Evolutionary conservation across 35 echinoderm and acorn worm genomes (phyloP), one percentile per base, ranked within the genome.

Genomic region (Amphiura filiformis): DNA sequence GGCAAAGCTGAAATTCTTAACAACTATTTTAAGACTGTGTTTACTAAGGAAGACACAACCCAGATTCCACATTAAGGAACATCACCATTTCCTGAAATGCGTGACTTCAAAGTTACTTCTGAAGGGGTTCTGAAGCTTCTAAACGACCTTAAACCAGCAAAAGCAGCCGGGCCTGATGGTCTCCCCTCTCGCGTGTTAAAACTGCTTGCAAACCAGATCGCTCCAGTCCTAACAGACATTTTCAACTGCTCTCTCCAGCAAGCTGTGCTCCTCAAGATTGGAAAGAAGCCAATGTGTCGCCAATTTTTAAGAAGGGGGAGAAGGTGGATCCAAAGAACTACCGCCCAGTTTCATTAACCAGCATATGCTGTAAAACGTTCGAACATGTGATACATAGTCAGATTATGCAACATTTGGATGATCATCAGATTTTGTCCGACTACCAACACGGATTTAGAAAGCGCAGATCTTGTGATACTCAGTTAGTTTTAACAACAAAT

Each of bases 291-390:
- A 80, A 26, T 34, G 47, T 81, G 33, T 13, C 77, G 12, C 86
- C 86, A n/a, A 88, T 88, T 18, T 80, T 81, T 22, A 88, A 88
- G 39, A 88, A 81, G 75, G 86, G 86, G 0, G 37, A 76, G 0
- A 80, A 81, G 20, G 35, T 18, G 40, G 77, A 80, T 37, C 86
- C 76, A 34, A 35, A 26, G 36, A 88, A 88, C 65, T 88, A 88
- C 77, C 61, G 86, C 13, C 86, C 86, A 32, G 39, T 88, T 35
- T 80, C 76, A 22, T 56, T 79, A 22, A 89, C 78, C 18, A 33
- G 61, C 32, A 34, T 86, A 11, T 75, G 32, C 34, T 86, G 84
- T 38, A 86, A 86, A 38, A 35, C 20, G 5, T 35, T 86, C 33
- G 57, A 86, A 76, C 84, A 86, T 75, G 31, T 86, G 20, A 83